Base-by-base conservation (phyloP, 2,888 invertebrate genomes). In the Apomyelois bistriatella region DNA sequence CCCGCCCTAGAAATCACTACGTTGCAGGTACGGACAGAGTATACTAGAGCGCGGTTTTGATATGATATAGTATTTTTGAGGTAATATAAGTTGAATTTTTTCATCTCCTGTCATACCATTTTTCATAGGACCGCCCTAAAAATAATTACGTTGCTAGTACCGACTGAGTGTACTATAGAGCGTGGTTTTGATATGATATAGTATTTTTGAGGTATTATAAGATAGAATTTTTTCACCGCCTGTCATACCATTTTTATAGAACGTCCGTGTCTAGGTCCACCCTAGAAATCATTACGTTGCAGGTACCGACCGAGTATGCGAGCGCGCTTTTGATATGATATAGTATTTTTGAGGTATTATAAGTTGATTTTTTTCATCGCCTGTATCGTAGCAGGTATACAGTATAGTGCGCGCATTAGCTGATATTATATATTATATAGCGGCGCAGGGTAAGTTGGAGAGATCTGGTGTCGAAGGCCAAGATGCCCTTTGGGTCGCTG, bases 141-240 rank as follows among this genome's bases (percentile, higher is more conserved):
- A 53, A 57, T 30, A 12, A 32, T 46, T 57, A 54, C 47, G 15
- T 46, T 13, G 13, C 15, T 13, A 3, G 7, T 13, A 43, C 17
- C n/a, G n/a, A n/a, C n/a, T 3, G 17, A 6, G 5, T n/a, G 10
- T 3, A 13, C 38, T 38, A n/a, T n/a, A 38, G 38, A 1, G 13
- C 12, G 13, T 13, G 22, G 3, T 22, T 13, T 4, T 3, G 13
- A 1, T 38, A 1, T 13, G 38, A 6, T n/a, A n/a, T n/a, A n/a
- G n/a, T n/a, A n/a, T n/a, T n/a, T n/a, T n/a, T n/a, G n/a, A n/a
- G n/a, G n/a, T n/a, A n/a, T n/a, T n/a, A n/a, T n/a, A n/a, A n/a
- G n/a, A n/a, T n/a, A n/a, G n/a, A n/a, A n/a, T n/a, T 84, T 75
- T 81, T 77, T 82, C 82, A 85, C 75, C 65, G 43, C 17, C 43